Evolutionary conservation across 2,113 vertebrate species (phyloP).

Genomic region (Tupaia tana): DNA sequence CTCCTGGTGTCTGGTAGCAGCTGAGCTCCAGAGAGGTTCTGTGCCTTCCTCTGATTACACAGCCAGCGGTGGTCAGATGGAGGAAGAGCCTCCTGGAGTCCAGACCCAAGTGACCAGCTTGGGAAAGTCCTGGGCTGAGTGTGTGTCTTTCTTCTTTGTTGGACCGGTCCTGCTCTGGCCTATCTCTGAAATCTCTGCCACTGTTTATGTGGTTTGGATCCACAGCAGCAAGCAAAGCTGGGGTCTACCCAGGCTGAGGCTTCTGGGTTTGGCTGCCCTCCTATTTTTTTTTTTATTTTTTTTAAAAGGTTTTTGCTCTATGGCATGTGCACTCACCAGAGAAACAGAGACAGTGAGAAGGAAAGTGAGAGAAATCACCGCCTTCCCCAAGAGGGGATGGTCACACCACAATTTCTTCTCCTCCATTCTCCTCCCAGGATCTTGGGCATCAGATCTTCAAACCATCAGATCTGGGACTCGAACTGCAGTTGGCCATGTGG

Average conservation of each 20-base stretch:
- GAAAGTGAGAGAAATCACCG: too few species aligned
- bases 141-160: background rate
- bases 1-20: background rate
- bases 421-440: too few species aligned
- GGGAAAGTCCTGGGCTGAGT: background rate
- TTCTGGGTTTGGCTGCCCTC: fast-evolving
- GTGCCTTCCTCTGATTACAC: background rate
- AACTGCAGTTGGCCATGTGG: too few species aligned
- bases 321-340: too few species aligned
- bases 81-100: too few species aligned
- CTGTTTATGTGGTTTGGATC: background rate
- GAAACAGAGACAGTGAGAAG: too few species aligned
- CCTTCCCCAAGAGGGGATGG: too few species aligned
- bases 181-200: background rate
- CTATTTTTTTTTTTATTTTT: background rate
- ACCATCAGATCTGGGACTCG: too few species aligned
- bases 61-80: background rate
- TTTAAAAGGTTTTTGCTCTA: too few species aligned
- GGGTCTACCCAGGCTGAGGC: fast-evolving
- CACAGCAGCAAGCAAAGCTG: background rate
- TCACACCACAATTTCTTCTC: too few species aligned
- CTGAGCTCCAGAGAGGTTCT: background rate
- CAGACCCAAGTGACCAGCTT: background rate
- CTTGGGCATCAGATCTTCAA: too few species aligned
- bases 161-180: fast-evolving